Percentiles rank a stretch among this genome's conserved stretches.
phyloP scores from a whole-genome alignment of 2,888 invertebrate genomes.

The Caenorhabditis afra region DNA sequence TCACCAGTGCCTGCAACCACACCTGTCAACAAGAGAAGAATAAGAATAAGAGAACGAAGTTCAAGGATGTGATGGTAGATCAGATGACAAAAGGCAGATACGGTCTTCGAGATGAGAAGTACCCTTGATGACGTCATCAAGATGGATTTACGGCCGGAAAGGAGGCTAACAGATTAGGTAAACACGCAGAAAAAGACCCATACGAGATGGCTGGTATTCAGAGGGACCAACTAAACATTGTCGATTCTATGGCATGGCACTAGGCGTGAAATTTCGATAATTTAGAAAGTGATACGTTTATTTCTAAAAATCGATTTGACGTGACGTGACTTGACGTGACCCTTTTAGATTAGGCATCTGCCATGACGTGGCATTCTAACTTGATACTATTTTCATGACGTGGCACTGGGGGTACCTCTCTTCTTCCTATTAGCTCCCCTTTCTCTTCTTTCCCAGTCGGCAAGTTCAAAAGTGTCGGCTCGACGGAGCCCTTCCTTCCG shows the following conservation, averaged over 20 bases:
- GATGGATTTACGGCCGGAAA: neutral
- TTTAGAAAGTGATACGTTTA: too few relatives aligned
- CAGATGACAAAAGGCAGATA: slow-evolving; percentile 1
- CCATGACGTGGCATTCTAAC: too few relatives aligned
- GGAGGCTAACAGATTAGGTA: neutral
- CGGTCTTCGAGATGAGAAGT: neutral
- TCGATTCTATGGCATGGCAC: too few relatives aligned
- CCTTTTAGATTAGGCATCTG: too few relatives aligned
- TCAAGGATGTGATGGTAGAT: neutral
- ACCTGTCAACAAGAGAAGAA: slow-evolving; percentile 82
- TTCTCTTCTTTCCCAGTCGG: neutral
- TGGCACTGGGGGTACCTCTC: too few relatives aligned
- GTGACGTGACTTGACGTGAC: too few relatives aligned
- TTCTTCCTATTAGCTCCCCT: too few relatives aligned
- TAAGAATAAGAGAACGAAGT: too few relatives aligned
- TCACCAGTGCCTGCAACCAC: slow-evolving; percentile 87
- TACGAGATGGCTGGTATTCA: neutral
- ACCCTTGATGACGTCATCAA: too few relatives aligned
- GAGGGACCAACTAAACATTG: neutral
- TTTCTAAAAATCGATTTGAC: too few relatives aligned
- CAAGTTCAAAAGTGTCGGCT: slow-evolving; percentile 18
- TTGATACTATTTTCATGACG: too few relatives aligned
- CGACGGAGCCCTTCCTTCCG: slow-evolving; percentile 9
- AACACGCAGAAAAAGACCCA: neutral
- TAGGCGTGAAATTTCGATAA: too few relatives aligned